Evolutionary conservation across 2,113 vertebrate genomes (phyloP).

Genomic region (Gadus chalcogrammus): DNA sequence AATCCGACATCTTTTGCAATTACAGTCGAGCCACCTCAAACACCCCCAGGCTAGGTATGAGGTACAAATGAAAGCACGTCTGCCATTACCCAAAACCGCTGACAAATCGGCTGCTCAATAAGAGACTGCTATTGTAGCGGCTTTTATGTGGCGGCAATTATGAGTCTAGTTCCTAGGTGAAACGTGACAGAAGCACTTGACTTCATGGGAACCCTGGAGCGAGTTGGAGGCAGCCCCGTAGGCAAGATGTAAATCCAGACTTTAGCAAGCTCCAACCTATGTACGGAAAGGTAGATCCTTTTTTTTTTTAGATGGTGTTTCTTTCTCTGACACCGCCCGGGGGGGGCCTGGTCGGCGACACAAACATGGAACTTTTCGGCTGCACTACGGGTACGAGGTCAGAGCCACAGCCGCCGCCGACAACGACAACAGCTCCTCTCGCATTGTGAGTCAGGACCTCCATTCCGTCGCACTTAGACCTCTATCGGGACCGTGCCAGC

Average conservation of each 20-base stretch:
- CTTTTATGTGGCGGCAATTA: conserved; percentile 22
- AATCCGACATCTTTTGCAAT: conserved; percentile 18
- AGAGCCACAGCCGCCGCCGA: conserved; percentile 8
- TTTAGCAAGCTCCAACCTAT: conserved; percentile 13
- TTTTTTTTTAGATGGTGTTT: neutral
- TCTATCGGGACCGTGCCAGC: conserved; percentile 17
- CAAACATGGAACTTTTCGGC: conserved; percentile 16
- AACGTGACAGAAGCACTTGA: conserved; percentile 24
- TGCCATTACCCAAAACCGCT: conserved; percentile 46
- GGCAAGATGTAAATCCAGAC: conserved; percentile 1
- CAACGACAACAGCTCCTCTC: conserved; percentile 20
- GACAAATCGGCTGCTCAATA: conserved; percentile 40
- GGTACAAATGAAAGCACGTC: conserved; percentile 32
- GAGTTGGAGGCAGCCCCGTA: neutral
- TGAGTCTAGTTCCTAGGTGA: conserved; percentile 7
- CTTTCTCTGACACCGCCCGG: conserved; percentile 11
- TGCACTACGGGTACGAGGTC: neutral
- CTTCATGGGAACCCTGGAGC: conserved; percentile 9
- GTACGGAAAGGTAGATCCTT: conserved; percentile 4
- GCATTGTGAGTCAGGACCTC: conserved; percentile 56
- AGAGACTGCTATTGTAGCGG: conserved; percentile 33
- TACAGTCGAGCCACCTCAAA: conserved; percentile 47
- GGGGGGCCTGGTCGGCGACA: too few relatives aligned
- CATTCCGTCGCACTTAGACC: conserved; percentile 53
- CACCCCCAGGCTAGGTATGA: conserved; percentile 27